Evolutionary conservation across 2,797 vertebrate genomes (phyloP).

Genomic region (Bradypodion pumilum): DNA sequence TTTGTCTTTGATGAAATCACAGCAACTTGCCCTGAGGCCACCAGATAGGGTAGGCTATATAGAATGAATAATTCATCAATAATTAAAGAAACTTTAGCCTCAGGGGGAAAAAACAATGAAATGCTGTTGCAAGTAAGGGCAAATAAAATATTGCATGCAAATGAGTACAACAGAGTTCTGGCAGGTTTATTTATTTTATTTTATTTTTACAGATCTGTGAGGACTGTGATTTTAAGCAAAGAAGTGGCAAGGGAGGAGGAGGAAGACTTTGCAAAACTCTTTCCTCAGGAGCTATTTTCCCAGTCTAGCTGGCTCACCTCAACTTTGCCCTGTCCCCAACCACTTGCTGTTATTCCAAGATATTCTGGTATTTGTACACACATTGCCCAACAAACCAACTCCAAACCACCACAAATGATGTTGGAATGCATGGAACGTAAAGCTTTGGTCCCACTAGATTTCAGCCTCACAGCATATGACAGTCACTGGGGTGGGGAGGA

Average conservation of each 20-base stretch:
- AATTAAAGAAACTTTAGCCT: background rate
- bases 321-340: background rate
- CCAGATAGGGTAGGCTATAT: background rate
- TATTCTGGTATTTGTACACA: background rate
- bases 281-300: background rate
- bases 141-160: background rate
- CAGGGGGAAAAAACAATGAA: background rate
- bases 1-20: slow-evolving; percentile 10
- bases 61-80: slow-evolving; percentile 13
- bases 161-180: background rate
- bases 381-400: background rate
- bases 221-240: background rate
- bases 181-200: background rate
- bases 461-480: background rate
- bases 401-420: background rate
- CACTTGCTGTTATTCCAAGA: background rate
- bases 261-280: background rate
- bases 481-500: too few species aligned
- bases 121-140: background rate
- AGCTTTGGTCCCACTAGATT: background rate
- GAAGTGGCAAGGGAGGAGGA: too few species aligned
- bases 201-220: background rate
- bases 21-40: background rate
- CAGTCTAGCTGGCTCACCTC: too few species aligned
- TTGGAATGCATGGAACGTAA: background rate